Base-by-base conservation (phyloP, 2,888 invertebrate species). In the Xestobium rufovillosum region DNA sequence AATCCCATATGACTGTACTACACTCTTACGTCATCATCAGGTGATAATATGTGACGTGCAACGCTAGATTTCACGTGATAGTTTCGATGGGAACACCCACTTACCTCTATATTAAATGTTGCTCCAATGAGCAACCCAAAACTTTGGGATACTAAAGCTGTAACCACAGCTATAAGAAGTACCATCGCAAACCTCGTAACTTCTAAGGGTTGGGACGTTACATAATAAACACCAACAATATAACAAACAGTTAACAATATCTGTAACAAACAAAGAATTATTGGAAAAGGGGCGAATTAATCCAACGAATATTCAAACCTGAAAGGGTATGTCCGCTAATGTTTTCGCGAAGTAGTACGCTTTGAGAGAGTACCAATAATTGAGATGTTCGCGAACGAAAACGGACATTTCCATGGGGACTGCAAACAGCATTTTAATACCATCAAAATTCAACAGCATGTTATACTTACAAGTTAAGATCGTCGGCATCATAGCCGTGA, bases 401-500 rank as follows among this genome's bases (percentile, higher is more conserved):
- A 95, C 92, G 16, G 85, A 83, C 88, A 94, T 91, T 69, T 95
- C 95, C 52, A 85, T 75, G 31, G 95, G 95, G 81, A 95, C 94
- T 94, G 70, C 4, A 76, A 72, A 44, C 52, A 56, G 49, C 49
- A 47, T 43, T 28, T 42, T 19, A 13, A 15, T 31, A 4, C 31
- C 23, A 19, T 19, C n/a, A n/a, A 8, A 19, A 8, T 8, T 19
- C 23, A n/a, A 8, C 6, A 12, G 4, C 31, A 9, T 6, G 4
- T 28, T 11, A 3, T 32, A 79, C 89, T 86, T 70, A 95, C 95
- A 96, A 60, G 96, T 95, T 55, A 95, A 76, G 57, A 96, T 92
- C 32, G 95, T 96, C 46, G 95, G 94, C 95, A 96, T 96, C 84
- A 96, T 89, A 32, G 95, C 91, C 34, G 94, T 91, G 65, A 95